Percentiles rank a stretch among this genome's conserved stretches.
Conservation (phyloP, 2,888 invertebrate species). For the Unio pictorum region DNA sequence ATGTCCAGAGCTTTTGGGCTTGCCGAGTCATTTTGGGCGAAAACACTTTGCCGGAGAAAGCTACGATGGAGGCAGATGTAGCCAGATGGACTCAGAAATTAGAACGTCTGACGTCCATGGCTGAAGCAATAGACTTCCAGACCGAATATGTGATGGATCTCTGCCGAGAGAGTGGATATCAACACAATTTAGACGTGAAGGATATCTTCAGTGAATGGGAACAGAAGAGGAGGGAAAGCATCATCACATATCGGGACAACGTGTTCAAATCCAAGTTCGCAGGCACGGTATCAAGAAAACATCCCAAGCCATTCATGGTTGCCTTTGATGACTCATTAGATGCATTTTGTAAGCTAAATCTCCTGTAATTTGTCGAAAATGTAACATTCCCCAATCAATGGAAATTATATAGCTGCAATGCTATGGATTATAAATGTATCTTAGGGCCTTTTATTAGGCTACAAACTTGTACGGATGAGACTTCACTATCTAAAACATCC, state of each 20-base stretch:
- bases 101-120: conserved; percentile 1
- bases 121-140: conserved; percentile 29
- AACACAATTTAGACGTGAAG: not conserved
- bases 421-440: no score
- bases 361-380: no score
- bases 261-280: conserved; percentile 18
- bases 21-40: conserved; percentile 15
- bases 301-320: conserved; percentile 16
- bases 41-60: not conserved
- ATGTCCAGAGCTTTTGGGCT: conserved; percentile 21
- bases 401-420: no score
- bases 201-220: conserved; percentile 19
- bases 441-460: no score
- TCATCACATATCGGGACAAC: conserved; percentile 24
- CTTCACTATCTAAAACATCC: no score
- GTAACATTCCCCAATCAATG: no score
- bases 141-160: conserved; percentile 23
- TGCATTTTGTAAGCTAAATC: conserved; percentile 23
- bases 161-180: conserved; percentile 12
- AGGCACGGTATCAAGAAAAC: conserved; percentile 10
- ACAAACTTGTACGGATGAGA: no score
- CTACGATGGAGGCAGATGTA: conserved; percentile 15
- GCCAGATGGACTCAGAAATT: conserved; percentile 16
- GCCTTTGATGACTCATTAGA: conserved; percentile 31
- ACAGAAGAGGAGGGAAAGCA: conserved; percentile 13